phyloP scores from a whole-genome alignment of 2,888 invertebrate species.

The Lithophane ornitopus region DNA sequence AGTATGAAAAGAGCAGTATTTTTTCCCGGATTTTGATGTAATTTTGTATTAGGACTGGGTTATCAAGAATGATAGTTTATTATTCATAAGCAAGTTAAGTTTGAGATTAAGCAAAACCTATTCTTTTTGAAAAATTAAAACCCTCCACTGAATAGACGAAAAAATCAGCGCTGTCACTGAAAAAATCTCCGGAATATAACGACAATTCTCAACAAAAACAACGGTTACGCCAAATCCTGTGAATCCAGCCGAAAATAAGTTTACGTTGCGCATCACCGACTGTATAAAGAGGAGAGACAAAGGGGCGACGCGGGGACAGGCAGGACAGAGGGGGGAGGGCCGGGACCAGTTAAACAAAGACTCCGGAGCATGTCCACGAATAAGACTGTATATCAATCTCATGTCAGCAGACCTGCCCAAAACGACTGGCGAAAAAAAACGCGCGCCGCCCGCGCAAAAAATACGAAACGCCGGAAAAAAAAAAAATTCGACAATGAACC shows the following conservation, averaged over 20 bases:
- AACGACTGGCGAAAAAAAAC: constrained; percentile 87
- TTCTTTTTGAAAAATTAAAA: constrained; percentile 11
- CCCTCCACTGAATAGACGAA: constrained; percentile 37
- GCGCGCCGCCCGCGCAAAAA: constrained; percentile 79
- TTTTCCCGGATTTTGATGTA: constrained; percentile 9
- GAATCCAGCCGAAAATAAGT: constrained; percentile 85
- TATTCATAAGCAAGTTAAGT: not conserved
- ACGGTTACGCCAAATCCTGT: constrained; percentile 73
- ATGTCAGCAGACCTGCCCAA: constrained; percentile 88
- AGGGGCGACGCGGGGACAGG: constrained; percentile 78
- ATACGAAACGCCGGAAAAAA: constrained; percentile 79
- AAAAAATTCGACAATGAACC: constrained; percentile 86
- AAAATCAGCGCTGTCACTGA: constrained; percentile 39
- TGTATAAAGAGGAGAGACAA: constrained; percentile 87
- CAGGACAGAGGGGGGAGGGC: constrained; percentile 67
- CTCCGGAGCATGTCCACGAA: constrained; percentile 87
- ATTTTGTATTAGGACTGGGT: constrained; percentile 12
- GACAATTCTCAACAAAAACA: constrained; percentile 71
- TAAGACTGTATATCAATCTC: constrained; percentile 90
- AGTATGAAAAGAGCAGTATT: constrained; percentile 2
- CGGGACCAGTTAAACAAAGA: constrained; percentile 89
- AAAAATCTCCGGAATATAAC: constrained; percentile 69
- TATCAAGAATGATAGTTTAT: constrained; percentile 9
- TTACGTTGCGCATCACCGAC: constrained; percentile 82
- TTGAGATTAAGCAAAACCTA: not conserved